These are phyloP conservation scores for Muscina levida DNA, from an alignment of 2,888 invertebrate species.

Conservation along the genomic window DNA sequence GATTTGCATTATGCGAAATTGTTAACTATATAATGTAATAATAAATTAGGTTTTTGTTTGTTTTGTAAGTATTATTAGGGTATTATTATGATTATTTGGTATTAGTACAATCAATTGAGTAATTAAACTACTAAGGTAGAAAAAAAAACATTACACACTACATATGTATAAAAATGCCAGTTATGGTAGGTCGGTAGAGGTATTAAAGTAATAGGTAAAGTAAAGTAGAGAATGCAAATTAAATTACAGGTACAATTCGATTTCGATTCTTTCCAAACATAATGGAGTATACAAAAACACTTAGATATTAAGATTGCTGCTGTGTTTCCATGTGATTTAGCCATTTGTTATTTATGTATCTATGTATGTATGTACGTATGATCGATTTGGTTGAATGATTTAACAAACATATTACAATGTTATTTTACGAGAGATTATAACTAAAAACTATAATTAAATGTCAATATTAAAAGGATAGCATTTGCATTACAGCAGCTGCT, in stretches of 20 bases:
- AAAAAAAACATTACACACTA: constrained; percentile 51
- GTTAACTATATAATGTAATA: constrained; percentile 9
- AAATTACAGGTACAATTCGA: constrained; percentile 45
- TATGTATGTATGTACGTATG: neutral
- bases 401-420: constrained; percentile 5
- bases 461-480: neutral
- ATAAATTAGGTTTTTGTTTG: neutral
- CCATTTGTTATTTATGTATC: no score
- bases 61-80: no score
- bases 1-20: neutral
- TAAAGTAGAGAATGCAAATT: constrained; percentile 28
- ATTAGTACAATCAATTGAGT: constrained; percentile 45
- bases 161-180: neutral
- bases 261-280: constrained; percentile 39
- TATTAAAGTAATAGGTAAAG: constrained; percentile 5
- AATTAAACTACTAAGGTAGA: constrained; percentile 47
- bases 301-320: neutral
- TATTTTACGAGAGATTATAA: constrained; percentile 9
- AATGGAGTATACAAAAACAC: constrained; percentile 10
- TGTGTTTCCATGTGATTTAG: no score
- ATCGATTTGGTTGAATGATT: constrained; percentile 2
- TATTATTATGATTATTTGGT: no score
- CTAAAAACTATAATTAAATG: neutral
- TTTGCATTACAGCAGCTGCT: no score
- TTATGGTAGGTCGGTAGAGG: neutral